These are phyloP conservation scores for Agrilus cyanescens DNA, from an alignment of 2,888 invertebrate genomes.

Conservation along the genomic window DNA sequence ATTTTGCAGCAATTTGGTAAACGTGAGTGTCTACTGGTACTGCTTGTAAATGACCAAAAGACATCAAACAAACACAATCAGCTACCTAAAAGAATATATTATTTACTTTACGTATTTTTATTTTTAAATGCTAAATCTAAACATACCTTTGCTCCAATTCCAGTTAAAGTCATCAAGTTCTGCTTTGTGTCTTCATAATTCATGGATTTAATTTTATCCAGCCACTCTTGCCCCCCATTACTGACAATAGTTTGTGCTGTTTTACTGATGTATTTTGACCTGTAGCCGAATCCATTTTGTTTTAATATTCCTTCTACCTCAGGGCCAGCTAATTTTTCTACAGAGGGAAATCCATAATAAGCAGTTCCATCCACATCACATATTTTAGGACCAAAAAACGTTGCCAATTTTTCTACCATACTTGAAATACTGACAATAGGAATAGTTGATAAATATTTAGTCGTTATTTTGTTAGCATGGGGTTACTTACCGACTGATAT, in stretches of 20 bases:
- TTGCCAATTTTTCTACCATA: conserved; percentile 84
- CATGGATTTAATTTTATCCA: conserved; percentile 51
- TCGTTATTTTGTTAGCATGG: neutral
- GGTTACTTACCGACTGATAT: conserved; percentile 64
- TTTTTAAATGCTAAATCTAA: conserved; percentile 3
- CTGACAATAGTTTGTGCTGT: conserved; percentile 57
- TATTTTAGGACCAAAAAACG: conserved; percentile 67
- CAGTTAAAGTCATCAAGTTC: conserved; percentile 66
- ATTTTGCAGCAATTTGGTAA: conserved; percentile 72
- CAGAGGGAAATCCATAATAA: conserved; percentile 74
- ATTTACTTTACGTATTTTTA: conserved; percentile 1
- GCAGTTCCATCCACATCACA: conserved; percentile 48
- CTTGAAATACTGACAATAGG: conserved; percentile 57
- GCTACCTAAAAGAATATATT: conserved; percentile 56
- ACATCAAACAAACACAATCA: conserved; percentile 96
- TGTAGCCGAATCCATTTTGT: conserved; percentile 70
- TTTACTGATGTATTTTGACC: conserved; percentile 75
- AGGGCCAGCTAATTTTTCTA: conserved; percentile 45
- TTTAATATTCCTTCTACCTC: conserved; percentile 62
- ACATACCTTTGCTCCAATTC: conserved; percentile 83
- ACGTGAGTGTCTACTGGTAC: conserved; percentile 96
- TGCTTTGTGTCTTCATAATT: conserved; percentile 61
- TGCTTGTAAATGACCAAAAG: conserved; percentile 73
- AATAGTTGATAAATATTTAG: no score
- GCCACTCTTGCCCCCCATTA: conserved; percentile 63